phyloP scores from a whole-genome alignment of 1,140 invertebrate species.

The Mylabris phalerata region DNA sequence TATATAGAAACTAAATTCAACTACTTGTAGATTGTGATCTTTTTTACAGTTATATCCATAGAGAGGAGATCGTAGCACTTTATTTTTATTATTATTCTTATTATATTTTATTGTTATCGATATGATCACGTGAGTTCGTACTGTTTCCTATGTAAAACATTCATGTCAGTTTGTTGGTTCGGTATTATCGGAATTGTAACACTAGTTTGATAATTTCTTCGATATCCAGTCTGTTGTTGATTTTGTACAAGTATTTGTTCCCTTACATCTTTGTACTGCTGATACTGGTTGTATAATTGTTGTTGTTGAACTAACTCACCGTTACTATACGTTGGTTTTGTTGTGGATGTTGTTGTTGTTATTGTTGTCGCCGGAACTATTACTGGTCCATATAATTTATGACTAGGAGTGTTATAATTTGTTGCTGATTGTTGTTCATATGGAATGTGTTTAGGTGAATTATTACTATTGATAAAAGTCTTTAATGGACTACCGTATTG shows the following conservation, averaged over 20 bases:
- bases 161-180: slow-evolving; percentile 22
- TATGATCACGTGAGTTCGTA: slow-evolving; percentile 33
- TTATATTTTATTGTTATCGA: neutral
- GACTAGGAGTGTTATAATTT: slow-evolving; percentile 13
- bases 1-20: too few species aligned
- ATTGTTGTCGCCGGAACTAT: neutral
- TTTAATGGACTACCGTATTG: slow-evolving; percentile 28
- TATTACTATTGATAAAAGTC: slow-evolving; percentile 19
- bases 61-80: slow-evolving; percentile 2
- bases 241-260: slow-evolving; percentile 33
- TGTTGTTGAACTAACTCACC: slow-evolving; percentile 35
- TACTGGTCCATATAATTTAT: slow-evolving; percentile 21
- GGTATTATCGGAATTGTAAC: slow-evolving; percentile 30
- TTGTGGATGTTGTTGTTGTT: neutral
- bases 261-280: slow-evolving; percentile 33
- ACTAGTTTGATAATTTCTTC: slow-evolving; percentile 31
- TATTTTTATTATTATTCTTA: too few species aligned
- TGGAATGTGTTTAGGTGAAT: slow-evolving; percentile 29
- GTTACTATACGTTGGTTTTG: slow-evolving; percentile 24
- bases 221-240: slow-evolving; percentile 23
- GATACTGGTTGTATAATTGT: slow-evolving; percentile 30
- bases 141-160: slow-evolving; percentile 25
- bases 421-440: slow-evolving; percentile 23
- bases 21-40: neutral
- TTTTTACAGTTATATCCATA: slow-evolving; percentile 7